Evolutionary conservation across 35 echinoderm and acorn worm species (phyloP), one percentile per base, ranked within the genome.

Genomic region (Nesometra sesokonis): DNA sequence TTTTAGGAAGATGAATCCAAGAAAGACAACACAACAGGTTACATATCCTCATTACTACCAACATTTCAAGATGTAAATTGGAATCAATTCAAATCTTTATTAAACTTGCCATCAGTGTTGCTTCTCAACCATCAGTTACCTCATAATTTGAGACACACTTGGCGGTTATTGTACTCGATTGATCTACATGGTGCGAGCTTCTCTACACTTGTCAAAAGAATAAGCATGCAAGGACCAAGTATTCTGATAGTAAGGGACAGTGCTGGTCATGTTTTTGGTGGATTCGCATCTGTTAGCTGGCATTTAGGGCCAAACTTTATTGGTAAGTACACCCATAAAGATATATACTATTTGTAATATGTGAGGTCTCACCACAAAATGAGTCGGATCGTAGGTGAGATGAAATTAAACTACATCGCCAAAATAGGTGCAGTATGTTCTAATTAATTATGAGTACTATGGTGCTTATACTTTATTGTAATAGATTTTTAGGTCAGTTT

Each of bases 241-340:
- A 29, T 99, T 27, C 13, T 99, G 13, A 3, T 99, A 4, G 93
- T 99, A 0, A 89, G 82, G 29, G 96, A 99, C 38, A 92, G 84
- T 2, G 88, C 90, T 29, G 96, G 96, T 5, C 39, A 91, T 47
- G 52, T 94, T 67, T 99, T 99, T 92, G 96, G 96, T 0, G 88
- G 93, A 33, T 99, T 99, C 86, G 93, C 90, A 0, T 94, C 96
- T 77, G 89, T 92, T 17, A 94, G 88, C 77, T 86, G 90, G 90
- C 31, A 89, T 17, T 17, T 92, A 0, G 89, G 92, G 52, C 92
- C 96, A 76, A 91, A 81, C 36, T 99, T 94, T 77, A 86, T 85
- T 37, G 96, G 96, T 99, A 47, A 52, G 89, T 87, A 9, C 31
- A 32, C 21, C 52, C 39, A 43, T 7, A 15, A 15, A 43, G 39